These are phyloP conservation scores for Trachemys scripta DNA, from an alignment of 2,113 vertebrate genomes.

Conservation along the genomic window DNA sequence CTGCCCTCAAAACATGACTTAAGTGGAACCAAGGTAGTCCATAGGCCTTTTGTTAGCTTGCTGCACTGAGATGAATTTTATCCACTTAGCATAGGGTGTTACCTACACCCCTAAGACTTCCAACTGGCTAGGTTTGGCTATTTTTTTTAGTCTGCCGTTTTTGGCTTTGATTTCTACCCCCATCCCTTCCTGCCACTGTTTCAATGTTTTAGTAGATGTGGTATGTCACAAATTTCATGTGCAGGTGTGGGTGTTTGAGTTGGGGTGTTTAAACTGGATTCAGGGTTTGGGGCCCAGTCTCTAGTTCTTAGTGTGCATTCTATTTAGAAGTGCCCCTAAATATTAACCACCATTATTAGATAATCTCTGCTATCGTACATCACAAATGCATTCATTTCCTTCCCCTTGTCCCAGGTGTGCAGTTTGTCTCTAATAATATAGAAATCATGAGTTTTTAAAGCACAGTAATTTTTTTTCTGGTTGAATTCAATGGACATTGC, in stretches of 20 bases:
- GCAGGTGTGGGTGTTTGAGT: background rate
- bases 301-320: accelerated
- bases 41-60: background rate
- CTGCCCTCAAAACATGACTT: background rate
- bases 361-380: accelerated
- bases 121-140: background rate
- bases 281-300: accelerated
- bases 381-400: background rate
- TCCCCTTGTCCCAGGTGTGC: conserved; percentile 4
- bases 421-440: background rate
- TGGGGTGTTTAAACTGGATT: background rate
- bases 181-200: background rate
- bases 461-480: background rate
- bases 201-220: accelerated
- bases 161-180: background rate
- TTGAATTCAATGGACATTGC: background rate
- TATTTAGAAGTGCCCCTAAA: background rate
- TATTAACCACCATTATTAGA: background rate
- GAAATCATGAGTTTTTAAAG: conserved; percentile 24
- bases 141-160: background rate
- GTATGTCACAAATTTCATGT: background rate
- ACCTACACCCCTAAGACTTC: background rate
- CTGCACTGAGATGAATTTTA: background rate
- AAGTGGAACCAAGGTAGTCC: background rate
- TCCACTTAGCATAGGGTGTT: background rate